Conservation (phyloP, 1,140 invertebrate species). For the Drosophila bocqueti region DNA sequence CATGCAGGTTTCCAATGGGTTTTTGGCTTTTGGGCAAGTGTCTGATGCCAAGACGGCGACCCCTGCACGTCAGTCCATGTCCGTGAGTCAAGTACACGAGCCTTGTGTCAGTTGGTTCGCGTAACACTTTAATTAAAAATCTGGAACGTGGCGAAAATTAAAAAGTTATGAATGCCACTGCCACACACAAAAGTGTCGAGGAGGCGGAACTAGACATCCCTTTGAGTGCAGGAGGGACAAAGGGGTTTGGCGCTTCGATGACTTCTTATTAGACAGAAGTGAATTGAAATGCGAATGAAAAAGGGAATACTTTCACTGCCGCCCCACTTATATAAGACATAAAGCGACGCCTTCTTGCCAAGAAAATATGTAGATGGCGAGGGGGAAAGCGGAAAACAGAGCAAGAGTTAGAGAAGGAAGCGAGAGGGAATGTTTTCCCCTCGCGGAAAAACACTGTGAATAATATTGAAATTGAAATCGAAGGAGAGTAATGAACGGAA, state of each 20-base stretch:
- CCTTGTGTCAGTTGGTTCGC: slow-evolving; percentile 38
- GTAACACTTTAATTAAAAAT: slow-evolving; percentile 77
- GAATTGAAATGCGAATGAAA: slow-evolving; percentile 35
- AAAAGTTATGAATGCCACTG: slow-evolving; percentile 63
- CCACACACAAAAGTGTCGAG: slow-evolving; percentile 46
- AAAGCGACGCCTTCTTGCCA: slow-evolving; percentile 57
- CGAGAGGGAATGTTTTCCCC: slow-evolving; percentile 59
- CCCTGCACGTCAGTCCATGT: slow-evolving; percentile 53
- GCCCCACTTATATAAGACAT: slow-evolving; percentile 72
- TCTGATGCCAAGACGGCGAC: slow-evolving; percentile 41
- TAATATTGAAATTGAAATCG: slow-evolving; percentile 58
- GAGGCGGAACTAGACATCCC: slow-evolving; percentile 60
- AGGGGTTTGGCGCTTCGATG: slow-evolving; percentile 17
- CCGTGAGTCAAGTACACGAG: slow-evolving; percentile 33
- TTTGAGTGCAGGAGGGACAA: slow-evolving; percentile 7
- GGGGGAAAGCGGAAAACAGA: neutral
- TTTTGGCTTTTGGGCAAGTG: slow-evolving; percentile 37
- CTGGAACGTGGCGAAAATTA: slow-evolving; percentile 38
- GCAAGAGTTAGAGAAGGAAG: slow-evolving; percentile 1
- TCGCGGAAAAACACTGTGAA: slow-evolving; percentile 36
- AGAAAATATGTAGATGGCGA: slow-evolving; percentile 50
- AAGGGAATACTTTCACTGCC: slow-evolving; percentile 35
- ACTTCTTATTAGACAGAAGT: slow-evolving; percentile 48
- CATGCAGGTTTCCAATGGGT: slow-evolving; percentile 44
- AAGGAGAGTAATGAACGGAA: slow-evolving; percentile 54